Evolutionary conservation across 1,140 invertebrate genomes (phyloP), one percentile per base, ranked within the genome.

Genomic region (Drosophila sp.): DNA sequence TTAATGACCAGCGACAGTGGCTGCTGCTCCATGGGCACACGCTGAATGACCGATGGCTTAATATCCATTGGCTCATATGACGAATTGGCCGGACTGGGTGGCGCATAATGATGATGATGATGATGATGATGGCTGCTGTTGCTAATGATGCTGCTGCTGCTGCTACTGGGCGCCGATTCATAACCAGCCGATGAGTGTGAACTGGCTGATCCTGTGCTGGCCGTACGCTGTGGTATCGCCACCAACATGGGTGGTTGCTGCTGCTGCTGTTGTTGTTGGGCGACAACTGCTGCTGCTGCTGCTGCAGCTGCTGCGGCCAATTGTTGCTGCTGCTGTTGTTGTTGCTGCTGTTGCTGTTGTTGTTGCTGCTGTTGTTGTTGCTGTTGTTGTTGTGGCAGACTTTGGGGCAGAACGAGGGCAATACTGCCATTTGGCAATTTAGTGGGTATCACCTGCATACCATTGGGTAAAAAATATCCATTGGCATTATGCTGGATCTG

Each of bases 361-460:
- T 97, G 93, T 1, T 96, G 94, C 93, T 17, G 93, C 92, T 25
- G 92, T 90, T 29, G 93, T 91, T 33, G 95, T 27, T 95, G 89
- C 3, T 95, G 93, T 23, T 80, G 79, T 50, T 86, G 80, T 44
- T 90, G 87, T 2, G 87, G 82, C 71, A 90, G 63, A 92, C 61
- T 92, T 93, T 63, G 94, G 0, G 96, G 96, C 10, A 97, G 92
- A 3, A 97, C 93, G 2, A 97, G 93, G 0, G 96, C 96, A 54
- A 97, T 93, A 79, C 96, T 96, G 0, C 96, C 96, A 32, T 95
- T 96, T 1, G 96, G 94, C 27, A 97, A 90, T 61, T 96, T 94
- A 29, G 96, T 97, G 11, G 96, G 96, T 8, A 97, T 95, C 27
- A 97, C 92, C 71, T 96, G 96, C 5, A 97, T 94, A 1, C 96